These are phyloP conservation scores for Crotalus tigris DNA, from an alignment of 2,113 vertebrate genomes.

Conservation along the genomic window DNA sequence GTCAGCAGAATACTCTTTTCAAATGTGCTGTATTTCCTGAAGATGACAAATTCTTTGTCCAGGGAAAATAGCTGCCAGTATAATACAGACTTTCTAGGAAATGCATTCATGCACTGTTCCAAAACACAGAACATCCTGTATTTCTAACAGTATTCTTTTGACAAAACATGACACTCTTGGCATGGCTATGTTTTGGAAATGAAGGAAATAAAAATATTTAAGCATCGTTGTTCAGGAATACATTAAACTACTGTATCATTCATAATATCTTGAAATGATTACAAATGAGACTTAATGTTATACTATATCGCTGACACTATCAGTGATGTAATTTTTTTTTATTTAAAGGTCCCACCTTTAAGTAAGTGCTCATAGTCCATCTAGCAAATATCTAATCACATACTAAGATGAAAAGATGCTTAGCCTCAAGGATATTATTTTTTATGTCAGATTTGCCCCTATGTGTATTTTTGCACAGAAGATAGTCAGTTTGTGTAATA, in stretches of 20 bases:
- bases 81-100: not conserved
- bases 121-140: conserved; percentile 26
- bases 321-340: not conserved
- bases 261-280: not conserved
- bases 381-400: too few species aligned
- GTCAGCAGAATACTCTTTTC: conserved; percentile 44
- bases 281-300: not conserved
- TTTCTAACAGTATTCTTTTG: conserved; percentile 23
- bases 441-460: not conserved
- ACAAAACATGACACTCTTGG: not conserved
- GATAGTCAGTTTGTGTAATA: not conserved
- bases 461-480: not conserved
- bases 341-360: not conserved
- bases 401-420: not conserved
- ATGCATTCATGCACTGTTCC: not conserved
- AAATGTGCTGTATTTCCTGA: conserved; percentile 38
- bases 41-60: conserved; percentile 10
- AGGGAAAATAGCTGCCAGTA: not conserved
- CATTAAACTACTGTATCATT: not conserved
- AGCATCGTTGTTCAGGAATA: not conserved
- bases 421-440: not conserved
- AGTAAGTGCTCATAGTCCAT: not conserved
- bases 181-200: not conserved
- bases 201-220: not conserved
- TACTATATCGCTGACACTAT: not conserved